phyloP scores from a whole-genome alignment of 1,140 invertebrate genomes.

The Saccostrea cuccullata region DNA sequence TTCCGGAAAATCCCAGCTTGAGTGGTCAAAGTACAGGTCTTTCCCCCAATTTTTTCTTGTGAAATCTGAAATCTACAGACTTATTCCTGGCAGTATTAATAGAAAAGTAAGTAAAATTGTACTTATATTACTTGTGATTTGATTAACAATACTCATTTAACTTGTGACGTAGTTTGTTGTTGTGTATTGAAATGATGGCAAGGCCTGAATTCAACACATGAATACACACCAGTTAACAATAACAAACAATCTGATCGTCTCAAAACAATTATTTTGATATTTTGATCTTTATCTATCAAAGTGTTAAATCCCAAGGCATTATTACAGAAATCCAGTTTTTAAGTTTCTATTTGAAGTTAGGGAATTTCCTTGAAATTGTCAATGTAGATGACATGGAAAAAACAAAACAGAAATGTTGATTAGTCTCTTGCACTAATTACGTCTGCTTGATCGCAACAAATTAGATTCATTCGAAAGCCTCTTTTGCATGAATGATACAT shows the following conservation, averaged over 20 bases:
- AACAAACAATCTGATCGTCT: neutral
- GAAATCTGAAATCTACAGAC: neutral
- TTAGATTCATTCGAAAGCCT: neutral
- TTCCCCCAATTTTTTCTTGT: neutral
- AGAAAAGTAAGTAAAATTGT: neutral
- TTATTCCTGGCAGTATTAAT: neutral
- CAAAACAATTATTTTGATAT: neutral
- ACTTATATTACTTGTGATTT: neutral
- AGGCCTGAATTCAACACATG: neutral
- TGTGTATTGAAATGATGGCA: neutral
- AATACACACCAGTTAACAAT: neutral
- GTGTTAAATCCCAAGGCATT: neutral
- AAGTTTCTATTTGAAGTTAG: neutral
- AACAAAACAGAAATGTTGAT: neutral
- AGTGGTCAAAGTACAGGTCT: neutral
- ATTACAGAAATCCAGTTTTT: neutral
- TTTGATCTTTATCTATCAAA: too few relatives aligned
- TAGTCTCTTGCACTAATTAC: neutral
- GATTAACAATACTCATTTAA: neutral
- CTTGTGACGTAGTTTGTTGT: neutral
- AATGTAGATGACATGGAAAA: neutral
- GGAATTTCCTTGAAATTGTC: neutral
- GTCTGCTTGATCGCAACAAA: neutral
- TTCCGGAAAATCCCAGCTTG: conserved; percentile 23
- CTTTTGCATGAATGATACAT: conserved; percentile 23